Conservation (phyloP, 1,140 invertebrate genomes). For the Caenorhabditis brenneri region DNA sequence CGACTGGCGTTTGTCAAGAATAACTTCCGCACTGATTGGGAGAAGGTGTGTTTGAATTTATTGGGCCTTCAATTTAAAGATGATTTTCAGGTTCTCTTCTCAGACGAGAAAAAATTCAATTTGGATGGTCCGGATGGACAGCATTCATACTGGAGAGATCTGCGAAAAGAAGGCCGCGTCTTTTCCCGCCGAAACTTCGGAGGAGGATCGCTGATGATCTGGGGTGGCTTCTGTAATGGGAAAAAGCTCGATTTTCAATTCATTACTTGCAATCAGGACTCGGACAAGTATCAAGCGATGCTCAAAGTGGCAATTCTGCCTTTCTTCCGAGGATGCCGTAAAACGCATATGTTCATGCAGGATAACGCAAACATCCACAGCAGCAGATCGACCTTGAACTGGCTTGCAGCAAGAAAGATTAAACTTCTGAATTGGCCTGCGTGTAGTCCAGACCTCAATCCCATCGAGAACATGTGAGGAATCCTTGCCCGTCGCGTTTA, state of each 20-base stretch:
- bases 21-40: background rate
- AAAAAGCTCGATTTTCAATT: background rate
- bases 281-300: conserved; percentile 37
- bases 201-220: conserved; percentile 49
- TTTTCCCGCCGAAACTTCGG: conserved; percentile 50
- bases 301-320: conserved; percentile 8
- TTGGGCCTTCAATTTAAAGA: background rate
- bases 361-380: background rate
- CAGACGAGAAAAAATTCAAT: conserved; percentile 67
- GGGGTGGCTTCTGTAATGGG: conserved; percentile 21
- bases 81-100: conserved; percentile 52
- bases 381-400: background rate
- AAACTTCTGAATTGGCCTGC: background rate
- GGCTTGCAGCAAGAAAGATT: background rate
- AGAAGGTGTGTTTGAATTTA: background rate
- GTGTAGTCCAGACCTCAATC: conserved; percentile 8
- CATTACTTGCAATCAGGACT: conserved; percentile 6
- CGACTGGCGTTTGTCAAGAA: background rate
- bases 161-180: conserved; percentile 59
- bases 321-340: background rate
- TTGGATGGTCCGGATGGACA: conserved; percentile 62
- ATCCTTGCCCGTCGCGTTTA: conserved; percentile 1
- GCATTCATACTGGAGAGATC: conserved; percentile 60
- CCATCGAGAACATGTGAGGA: conserved; percentile 1
- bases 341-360: conserved; percentile 53